Conservation (phyloP, 2,888 invertebrate species). For the Hypercompe scribonia region DNA sequence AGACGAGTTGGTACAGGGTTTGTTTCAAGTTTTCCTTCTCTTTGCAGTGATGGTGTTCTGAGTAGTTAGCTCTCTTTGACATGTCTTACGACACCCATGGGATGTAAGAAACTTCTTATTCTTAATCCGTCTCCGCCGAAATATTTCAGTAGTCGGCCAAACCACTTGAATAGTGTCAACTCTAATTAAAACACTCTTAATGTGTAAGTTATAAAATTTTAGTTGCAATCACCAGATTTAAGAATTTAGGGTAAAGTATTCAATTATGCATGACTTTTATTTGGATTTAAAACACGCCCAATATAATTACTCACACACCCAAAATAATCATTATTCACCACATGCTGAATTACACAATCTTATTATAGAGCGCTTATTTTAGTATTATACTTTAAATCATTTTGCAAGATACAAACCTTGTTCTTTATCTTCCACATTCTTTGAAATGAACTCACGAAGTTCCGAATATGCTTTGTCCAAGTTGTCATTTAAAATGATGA, state of each 20-base stretch:
- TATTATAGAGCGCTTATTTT: constrained; percentile 22
- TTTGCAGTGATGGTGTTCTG: too few species aligned
- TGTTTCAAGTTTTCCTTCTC: too few species aligned
- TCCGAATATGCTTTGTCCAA: constrained; percentile 92
- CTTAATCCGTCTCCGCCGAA: too few species aligned
- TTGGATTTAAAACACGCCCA: background rate
- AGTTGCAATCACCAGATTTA: background rate
- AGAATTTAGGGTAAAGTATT: background rate
- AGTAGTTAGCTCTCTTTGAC: too few species aligned
- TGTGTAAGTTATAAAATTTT: background rate
- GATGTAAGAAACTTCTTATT: too few species aligned
- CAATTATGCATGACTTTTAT: background rate
- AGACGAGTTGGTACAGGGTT: too few species aligned
- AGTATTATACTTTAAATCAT: constrained; percentile 8
- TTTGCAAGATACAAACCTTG: constrained; percentile 69
- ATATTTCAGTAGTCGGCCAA: too few species aligned
- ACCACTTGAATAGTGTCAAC: too few species aligned
- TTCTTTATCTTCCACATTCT: constrained; percentile 87
- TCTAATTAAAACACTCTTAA: too few species aligned
- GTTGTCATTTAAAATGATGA: constrained; percentile 93
- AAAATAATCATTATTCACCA: constrained; percentile 19
- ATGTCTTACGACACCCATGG: too few species aligned
- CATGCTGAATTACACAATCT: constrained; percentile 29
- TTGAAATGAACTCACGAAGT: constrained; percentile 89
- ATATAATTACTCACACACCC: constrained; percentile 10